These are phyloP conservation scores for Drosophila yooni DNA, from an alignment of 2,888 invertebrate genomes.

Conservation along the genomic window DNA sequence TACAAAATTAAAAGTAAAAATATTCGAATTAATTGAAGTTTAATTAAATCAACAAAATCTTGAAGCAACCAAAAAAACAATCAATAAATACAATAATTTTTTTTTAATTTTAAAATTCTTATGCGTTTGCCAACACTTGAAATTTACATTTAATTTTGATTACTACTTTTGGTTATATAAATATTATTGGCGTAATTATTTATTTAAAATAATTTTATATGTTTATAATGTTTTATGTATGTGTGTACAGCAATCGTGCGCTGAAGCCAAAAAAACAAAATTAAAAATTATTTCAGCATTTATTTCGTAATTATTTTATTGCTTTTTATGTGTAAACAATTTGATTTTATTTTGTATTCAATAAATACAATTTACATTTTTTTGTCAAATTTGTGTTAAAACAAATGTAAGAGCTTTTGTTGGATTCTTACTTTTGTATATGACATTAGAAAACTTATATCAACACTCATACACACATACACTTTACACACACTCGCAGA, in stretches of 20 bases:
- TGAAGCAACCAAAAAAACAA: background rate
- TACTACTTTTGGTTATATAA: constrained; percentile 19
- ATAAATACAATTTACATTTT: constrained; percentile 33
- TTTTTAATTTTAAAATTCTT: background rate
- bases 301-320: constrained; percentile 19
- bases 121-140: background rate
- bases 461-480: constrained; percentile 27
- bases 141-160: constrained; percentile 1
- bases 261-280: background rate
- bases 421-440: constrained; percentile 11
- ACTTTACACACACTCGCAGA: constrained; percentile 20
- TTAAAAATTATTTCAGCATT: constrained; percentile 2
- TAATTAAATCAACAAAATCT: background rate
- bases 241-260: constrained; percentile 24
- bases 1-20: background rate
- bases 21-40: background rate
- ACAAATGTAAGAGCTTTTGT: constrained; percentile 26
- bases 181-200: constrained; percentile 23
- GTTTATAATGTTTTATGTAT: constrained; percentile 24
- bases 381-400: constrained; percentile 31
- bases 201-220: constrained; percentile 16
- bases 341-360: constrained; percentile 31
- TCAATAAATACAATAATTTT: background rate
- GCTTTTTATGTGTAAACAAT: constrained; percentile 32
- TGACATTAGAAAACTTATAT: constrained; percentile 19